Base-by-base conservation (phyloP, 1,140 invertebrate species). In the Hestina assimilis region DNA sequence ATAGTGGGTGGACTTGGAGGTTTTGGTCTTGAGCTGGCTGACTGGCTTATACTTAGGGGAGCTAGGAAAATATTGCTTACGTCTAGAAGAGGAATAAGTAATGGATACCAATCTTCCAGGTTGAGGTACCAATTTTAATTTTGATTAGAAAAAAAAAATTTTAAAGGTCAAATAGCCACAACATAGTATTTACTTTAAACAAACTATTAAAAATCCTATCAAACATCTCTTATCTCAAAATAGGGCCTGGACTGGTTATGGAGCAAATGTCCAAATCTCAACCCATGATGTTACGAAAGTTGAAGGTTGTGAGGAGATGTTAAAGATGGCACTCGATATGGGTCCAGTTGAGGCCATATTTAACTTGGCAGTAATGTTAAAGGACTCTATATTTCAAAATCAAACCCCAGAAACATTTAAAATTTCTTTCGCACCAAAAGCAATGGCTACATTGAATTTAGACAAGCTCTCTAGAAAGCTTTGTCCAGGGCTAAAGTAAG, bases 21-120 rank as follows among this genome's bases (percentile, higher is more conserved):
- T 1, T 97, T 99, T 79, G 97, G 96, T 24, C 87, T 99, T 9
- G 97, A 98, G 79, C 75, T 98, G 35, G 92, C 93, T 2, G 93
- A 97, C 73, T 98, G 96, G 96, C 88, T 98, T 51, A 90, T 96
- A 9, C 75, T 94, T 19, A 90, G 96, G 71, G 96, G 96, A 1
- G 95, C 93, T 4, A 92, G 87, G 54, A 94, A 94, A 68, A 62
- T 99, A 0, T 87, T 98, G 1, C 87, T 98, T 0, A 96, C 93
- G 0, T 96, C 96, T 1, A 91, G 96, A 62, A 91, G 91, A 48
- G 96, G 96, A 14, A 82, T 97, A 7, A 89, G 80, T 40, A 95
- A 92, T 61, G 95, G 96, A 7, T 98, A 97, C 80, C 96, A 98
- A 87, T 77, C 90, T 1, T 89, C 90, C 8, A 80, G 92, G 60